phyloP scores from a whole-genome alignment of 2,888 invertebrate species.

The Antheraea yamamai region DNA sequence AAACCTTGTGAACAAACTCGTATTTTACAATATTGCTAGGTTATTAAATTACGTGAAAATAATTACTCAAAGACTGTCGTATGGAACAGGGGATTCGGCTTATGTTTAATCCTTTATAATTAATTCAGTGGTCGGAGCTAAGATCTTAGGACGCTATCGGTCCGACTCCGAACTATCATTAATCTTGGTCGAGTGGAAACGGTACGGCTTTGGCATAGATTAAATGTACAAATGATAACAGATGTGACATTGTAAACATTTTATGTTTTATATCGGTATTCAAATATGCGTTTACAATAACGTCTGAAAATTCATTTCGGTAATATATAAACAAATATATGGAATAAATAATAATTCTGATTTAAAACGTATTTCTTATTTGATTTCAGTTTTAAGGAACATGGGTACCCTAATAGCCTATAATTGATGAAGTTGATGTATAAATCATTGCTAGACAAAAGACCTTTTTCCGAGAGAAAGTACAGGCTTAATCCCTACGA shows the following conservation, averaged over 20 bases:
- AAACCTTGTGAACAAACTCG: not conserved
- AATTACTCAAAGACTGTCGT: slow-evolving; percentile 1
- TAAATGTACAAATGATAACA: slow-evolving; percentile 4
- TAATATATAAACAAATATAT: not conserved
- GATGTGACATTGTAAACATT: not conserved
- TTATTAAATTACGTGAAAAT: not conserved
- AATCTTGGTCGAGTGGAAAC: slow-evolving; percentile 24
- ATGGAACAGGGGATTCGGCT: not conserved
- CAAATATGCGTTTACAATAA: not conserved
- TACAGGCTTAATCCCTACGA: too few species aligned
- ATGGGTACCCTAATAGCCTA: too few species aligned
- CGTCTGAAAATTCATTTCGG: too few species aligned
- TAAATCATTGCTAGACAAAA: too few species aligned
- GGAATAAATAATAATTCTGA: not conserved
- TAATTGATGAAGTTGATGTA: too few species aligned
- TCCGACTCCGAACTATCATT: slow-evolving; percentile 25
- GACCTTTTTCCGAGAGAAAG: too few species aligned
- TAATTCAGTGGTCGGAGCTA: slow-evolving; percentile 23
- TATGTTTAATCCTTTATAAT: slow-evolving; percentile 21
- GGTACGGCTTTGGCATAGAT: slow-evolving; percentile 8
- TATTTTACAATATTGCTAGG: not conserved
- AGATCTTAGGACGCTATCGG: slow-evolving; percentile 25
- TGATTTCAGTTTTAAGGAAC: too few species aligned
- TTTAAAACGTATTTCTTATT: too few species aligned
- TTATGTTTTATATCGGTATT: not conserved